Percentiles rank a stretch among this genome's conserved stretches.
Evolutionary conservation across 2,888 invertebrate genomes (phyloP).

Genomic region (Cenopis cana): DNA sequence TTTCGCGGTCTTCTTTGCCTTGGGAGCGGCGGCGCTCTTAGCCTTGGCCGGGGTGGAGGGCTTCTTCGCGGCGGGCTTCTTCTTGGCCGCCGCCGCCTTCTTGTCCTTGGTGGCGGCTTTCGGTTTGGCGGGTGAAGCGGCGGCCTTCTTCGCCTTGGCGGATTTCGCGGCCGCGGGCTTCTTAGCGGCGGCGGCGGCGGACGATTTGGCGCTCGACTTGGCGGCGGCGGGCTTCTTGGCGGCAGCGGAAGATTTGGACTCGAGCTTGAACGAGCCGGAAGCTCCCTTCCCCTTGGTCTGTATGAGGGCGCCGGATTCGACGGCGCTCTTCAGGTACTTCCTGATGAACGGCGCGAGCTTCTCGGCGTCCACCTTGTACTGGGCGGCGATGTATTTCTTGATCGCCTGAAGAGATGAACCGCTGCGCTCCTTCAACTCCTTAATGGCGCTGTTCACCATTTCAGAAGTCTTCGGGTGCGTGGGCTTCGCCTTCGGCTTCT

Average conservation of each 20-base stretch:
- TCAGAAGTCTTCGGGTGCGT: conserved; percentile 57
- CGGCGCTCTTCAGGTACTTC: conserved; percentile 84
- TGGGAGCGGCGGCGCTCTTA: conserved; percentile 54
- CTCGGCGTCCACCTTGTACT: conserved; percentile 85
- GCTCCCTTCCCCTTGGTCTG: conserved; percentile 57
- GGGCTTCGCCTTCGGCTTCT: conserved; percentile 65
- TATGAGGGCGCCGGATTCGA: conserved; percentile 80
- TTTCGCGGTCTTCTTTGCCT: conserved; percentile 63
- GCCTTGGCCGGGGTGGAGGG: conserved; percentile 49
- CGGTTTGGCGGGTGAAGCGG: too few species aligned
- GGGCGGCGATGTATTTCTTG: conserved; percentile 86
- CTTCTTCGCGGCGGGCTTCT: conserved; percentile 45
- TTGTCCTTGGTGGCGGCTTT: conserved; percentile 19
- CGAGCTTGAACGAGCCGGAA: too few species aligned
- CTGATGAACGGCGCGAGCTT: conserved; percentile 85
- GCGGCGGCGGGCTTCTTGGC: too few species aligned
- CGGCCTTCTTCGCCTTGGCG: too few species aligned
- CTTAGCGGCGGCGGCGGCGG: too few species aligned
- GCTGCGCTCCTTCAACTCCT: conserved; percentile 80
- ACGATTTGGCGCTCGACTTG: too few species aligned
- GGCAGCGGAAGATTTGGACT: too few species aligned
- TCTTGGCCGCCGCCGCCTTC: conserved; percentile 49
- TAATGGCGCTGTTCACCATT: conserved; percentile 74
- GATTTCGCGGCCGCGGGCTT: too few species aligned
- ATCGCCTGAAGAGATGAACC: conserved; percentile 86